Conservation (phyloP, 2,797 vertebrate genomes). For the Neosalanx taihuensis region DNA sequence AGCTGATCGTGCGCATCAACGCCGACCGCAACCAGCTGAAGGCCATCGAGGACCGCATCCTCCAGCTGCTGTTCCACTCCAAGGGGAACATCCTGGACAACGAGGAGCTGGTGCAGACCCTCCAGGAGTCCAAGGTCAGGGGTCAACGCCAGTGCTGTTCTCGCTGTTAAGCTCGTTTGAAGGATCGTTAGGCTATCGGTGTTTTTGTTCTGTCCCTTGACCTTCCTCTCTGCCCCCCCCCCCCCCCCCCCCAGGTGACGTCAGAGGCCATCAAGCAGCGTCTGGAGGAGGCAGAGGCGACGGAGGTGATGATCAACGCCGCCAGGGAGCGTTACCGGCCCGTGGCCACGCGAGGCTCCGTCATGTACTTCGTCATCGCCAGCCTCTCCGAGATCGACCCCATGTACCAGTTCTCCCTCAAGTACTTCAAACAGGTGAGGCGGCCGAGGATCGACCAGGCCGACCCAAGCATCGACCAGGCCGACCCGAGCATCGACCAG, state of each 20-base stretch:
- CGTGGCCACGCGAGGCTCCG: constrained; percentile 75
- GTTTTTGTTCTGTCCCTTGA: not conserved
- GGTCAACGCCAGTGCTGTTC: not conserved
- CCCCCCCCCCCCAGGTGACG: constrained; percentile 61
- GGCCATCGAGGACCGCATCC: constrained; percentile 78
- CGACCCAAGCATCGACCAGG: too few relatives aligned
- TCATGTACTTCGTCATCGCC: constrained; percentile 80
- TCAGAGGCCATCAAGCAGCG: constrained; percentile 76
- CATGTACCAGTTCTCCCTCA: constrained; percentile 85
- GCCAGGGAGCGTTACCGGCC: constrained; percentile 75
- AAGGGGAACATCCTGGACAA: constrained; percentile 82
- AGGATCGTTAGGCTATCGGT: not conserved
- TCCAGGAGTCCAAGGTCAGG: constrained; percentile 80
- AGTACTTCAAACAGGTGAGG: constrained; percentile 83
- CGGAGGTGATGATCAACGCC: constrained; percentile 75
- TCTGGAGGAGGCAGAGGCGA: constrained; percentile 76
- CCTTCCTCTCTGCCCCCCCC: not conserved
- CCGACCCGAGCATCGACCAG: not conserved
- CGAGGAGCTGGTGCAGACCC: constrained; percentile 77
- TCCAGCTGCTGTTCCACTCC: constrained; percentile 80
- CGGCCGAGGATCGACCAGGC: too few relatives aligned
- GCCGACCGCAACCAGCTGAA: constrained; percentile 80
- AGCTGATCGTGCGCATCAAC: constrained; percentile 78
- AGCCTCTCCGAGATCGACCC: constrained; percentile 82
- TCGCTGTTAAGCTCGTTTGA: not conserved